Evolutionary conservation across 1,140 invertebrate species (phyloP), one percentile per base, ranked within the genome.

Genomic region (Mycetomoellerius zeteki): DNA sequence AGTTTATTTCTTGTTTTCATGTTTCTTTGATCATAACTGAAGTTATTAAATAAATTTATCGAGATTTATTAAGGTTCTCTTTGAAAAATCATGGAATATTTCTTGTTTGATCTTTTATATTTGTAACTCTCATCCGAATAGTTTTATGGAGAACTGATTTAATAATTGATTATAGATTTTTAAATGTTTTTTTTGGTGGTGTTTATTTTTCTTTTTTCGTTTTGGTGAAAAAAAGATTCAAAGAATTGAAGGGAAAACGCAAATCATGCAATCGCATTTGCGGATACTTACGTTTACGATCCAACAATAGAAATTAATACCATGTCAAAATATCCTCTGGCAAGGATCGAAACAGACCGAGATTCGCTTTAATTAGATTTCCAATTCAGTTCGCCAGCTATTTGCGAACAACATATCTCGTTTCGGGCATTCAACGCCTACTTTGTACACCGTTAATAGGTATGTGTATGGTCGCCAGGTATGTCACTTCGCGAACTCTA

Each of bases 361-460:
- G 24, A 73, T 73, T 27, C 69, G 80, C 56, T 84, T 43, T 75
- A 84, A 84, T 84, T 84, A 84, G 80, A 84, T 62, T 84, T 67
- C 80, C 69, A 33, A 75, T 62, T 62, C 80, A 73, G 67, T 86
- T 65, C 1, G n/a, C 14, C 33, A n/a, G 67, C 14, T 85, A 62
- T 73, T 86, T 64, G 27, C 30, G 24, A 72, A 71, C 67, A 54
- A 58, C 58, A 21, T 58, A 64, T 12, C 78, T 56, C 56, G 67
- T 71, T 58, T 81, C 65, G 54, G 60, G 37, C 33, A 82, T 86
- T 67, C 67, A 37, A 43, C 27, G 43, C 19, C 24, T 56, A 72
- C 80, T 84, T 84, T 84, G 69, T 75, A 7, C 60, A 14, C 16
- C n/a, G 37, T 85, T 86, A 86, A 87, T 73, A 67, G 21, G 56